phyloP scores from a whole-genome alignment of 1,140 invertebrate genomes.

The Leptopilina clavipes region DNA sequence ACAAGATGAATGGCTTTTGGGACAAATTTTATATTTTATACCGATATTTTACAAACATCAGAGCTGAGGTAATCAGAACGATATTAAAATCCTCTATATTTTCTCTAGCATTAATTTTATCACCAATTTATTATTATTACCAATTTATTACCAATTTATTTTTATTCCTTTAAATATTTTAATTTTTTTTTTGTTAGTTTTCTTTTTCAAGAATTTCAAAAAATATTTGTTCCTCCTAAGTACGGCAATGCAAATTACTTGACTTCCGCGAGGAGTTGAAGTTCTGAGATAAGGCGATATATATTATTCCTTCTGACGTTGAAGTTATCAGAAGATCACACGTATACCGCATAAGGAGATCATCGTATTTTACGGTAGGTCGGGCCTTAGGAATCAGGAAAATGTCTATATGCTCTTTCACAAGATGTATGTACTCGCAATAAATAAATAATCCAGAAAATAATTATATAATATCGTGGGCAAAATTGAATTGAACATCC shows the following conservation, averaged over 20 bases:
- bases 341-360: slow-evolving; percentile 10
- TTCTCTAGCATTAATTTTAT: no score
- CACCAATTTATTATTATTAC: no score
- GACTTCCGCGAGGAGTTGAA: slow-evolving; percentile 10
- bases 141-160: no score
- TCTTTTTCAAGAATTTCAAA: no score
- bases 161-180: no score
- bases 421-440: neutral
- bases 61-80: no score
- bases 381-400: neutral
- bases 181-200: no score
- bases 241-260: neutral
- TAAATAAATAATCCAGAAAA: slow-evolving; percentile 2
- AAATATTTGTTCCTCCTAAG: neutral
- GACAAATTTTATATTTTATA: no score
- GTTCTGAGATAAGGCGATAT: slow-evolving; percentile 13
- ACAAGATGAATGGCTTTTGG: no score
- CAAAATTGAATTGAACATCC: neutral
- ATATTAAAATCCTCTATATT: no score
- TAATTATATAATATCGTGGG: neutral
- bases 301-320: slow-evolving; percentile 20
- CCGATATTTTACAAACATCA: no score
- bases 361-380: slow-evolving; percentile 21
- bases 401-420: neutral
- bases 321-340: slow-evolving; percentile 26